Evolutionary conservation across 2,888 invertebrate genomes (phyloP).

Genomic region (Leucozona laternaria): DNA sequence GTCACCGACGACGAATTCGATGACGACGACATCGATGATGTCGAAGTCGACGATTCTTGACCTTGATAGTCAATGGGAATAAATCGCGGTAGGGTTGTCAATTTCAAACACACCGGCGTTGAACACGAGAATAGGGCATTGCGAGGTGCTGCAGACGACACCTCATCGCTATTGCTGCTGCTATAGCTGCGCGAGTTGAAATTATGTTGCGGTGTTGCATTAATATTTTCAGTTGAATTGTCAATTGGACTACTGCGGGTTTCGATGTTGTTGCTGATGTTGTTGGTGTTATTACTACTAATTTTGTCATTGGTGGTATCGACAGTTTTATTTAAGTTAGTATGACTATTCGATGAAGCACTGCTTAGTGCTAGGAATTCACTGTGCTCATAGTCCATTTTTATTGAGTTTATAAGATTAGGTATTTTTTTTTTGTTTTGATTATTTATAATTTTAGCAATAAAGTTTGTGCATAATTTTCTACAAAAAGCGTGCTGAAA

Average conservation of each 20-base stretch:
- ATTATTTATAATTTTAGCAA: conserved; percentile 8
- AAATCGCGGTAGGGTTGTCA: conserved; percentile 74
- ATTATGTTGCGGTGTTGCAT: conserved; percentile 24
- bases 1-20: conserved; percentile 77
- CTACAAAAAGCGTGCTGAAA: conserved; percentile 1
- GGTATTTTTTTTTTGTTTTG: background rate
- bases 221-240: conserved; percentile 60
- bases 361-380: conserved; percentile 81
- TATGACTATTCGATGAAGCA: conserved; percentile 79
- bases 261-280: conserved; percentile 17
- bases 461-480: conserved; percentile 49
- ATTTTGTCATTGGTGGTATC: conserved; percentile 52
- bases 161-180: conserved; percentile 62
- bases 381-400: conserved; percentile 81
- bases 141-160: conserved; percentile 82
- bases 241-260: conserved; percentile 55
- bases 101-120: conserved; percentile 77
- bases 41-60: conserved; percentile 73
- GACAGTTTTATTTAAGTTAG: conserved; percentile 48
- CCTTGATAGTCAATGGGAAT: conserved; percentile 74
- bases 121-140: conserved; percentile 79
- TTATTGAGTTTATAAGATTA: conserved; percentile 35
- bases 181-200: conserved; percentile 48
- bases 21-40: conserved; percentile 67
- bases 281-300: conserved; percentile 19